These are phyloP conservation scores for Hylomyscus alleni DNA, from an alignment of 2,797 vertebrate species.

Conservation along the genomic window DNA sequence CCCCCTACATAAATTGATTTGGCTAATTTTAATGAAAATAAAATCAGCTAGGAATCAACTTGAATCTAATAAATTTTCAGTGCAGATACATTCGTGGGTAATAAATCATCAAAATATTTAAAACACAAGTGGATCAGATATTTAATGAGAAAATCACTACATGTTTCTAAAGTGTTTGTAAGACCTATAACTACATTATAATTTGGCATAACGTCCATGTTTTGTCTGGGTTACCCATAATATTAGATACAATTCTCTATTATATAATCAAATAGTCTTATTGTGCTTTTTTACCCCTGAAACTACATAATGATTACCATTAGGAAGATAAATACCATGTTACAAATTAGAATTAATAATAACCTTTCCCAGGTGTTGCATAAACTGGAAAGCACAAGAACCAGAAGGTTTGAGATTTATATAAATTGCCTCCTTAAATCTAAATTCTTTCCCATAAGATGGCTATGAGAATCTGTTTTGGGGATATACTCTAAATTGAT, in stretches of 20 bases:
- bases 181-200: not conserved
- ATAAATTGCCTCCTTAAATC: conserved; percentile 73
- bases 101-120: conserved; percentile 61
- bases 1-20: conserved; percentile 81
- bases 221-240: conserved; percentile 37
- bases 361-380: conserved; percentile 33
- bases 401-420: conserved; percentile 69
- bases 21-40: conserved; percentile 79
- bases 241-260: conserved; percentile 23
- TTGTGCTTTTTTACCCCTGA: not conserved
- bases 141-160: conserved; percentile 18
- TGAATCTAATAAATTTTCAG: conserved; percentile 79
- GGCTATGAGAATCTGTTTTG: conserved; percentile 82
- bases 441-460: conserved; percentile 68
- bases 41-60: conserved; percentile 76
- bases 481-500: conserved; percentile 79
- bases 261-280: conserved; percentile 68
- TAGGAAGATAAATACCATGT: conserved; percentile 57
- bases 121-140: conserved; percentile 10
- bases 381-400: conserved; percentile 53
- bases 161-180: conserved; percentile 56
- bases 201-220: conserved; percentile 46
- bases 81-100: conserved; percentile 79
- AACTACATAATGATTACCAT: conserved; percentile 33
- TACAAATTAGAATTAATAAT: conserved; percentile 61